Evolutionary conservation across 2,113 vertebrate genomes (phyloP), one percentile per base, ranked within the genome.

Genomic region (Odontesthes bonariensis): DNA sequence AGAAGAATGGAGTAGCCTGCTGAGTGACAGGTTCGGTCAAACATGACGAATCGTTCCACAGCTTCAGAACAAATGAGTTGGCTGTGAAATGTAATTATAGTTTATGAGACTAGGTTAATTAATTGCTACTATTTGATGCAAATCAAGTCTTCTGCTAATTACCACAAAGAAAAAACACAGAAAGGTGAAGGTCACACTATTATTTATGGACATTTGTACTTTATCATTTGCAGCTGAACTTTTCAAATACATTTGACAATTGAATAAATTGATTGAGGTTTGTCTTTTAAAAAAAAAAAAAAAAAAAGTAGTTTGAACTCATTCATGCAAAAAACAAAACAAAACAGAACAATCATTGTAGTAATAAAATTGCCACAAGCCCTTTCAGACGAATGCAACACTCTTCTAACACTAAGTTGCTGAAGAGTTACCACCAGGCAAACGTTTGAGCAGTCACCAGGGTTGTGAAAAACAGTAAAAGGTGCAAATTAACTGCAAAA

Each of bases 21-120:
- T 81, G 84, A 87, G 54, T 80, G 87, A 81, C 81, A 64, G 69
- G 11, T 58, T 58, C 27, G 61, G 33, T 86, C 66, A 84, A 81
- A 77, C 60, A 23, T 47, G 42, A 70, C 42, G 5, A 68, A 40
- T 79, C 33, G 70, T 73, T 78, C 38, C 23, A 42, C 27, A 54
- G 54, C 54, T 70, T 67, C 14, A 23, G 63, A 67, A 67, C 52
- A 81, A 73, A 85, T 64, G 2, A 65, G 51, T 66, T 73, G 58
- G 20, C 52, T 58, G 64, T 74, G 47, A 75, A 81, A 80, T 69
- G 57, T 66, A 42, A 56, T 58, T 22, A 4, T 38, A 75, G 44
- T 59, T 63, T 42, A 53, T 40, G 46, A 56, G 55, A 35, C 59
- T 38, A 75, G 33, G 76, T 62, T 61, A 53, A 67, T 81, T 13